A percentile compares a stretch with the other conserved stretches of the same genome.
Evolutionary conservation across 2,888 invertebrate genomes (phyloP).

Genomic region (Adelphocoris suturalis): DNA sequence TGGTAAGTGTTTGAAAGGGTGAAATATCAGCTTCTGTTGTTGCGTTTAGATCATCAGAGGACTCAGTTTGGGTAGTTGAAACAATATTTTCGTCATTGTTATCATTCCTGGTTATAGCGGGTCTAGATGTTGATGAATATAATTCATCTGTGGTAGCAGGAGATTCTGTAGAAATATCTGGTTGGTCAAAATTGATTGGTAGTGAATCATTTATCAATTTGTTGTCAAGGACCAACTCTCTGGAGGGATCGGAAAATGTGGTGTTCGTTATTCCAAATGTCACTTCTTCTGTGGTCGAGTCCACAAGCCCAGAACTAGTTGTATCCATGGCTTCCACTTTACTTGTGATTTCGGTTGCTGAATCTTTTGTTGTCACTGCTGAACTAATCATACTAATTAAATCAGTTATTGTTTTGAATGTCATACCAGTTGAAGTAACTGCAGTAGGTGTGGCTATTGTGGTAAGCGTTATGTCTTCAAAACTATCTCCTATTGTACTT

Average conservation of each 20-base stretch:
- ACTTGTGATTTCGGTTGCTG: neutral
- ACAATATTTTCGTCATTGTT: too few relatives aligned
- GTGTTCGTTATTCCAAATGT: neutral
- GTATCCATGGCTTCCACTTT: neutral
- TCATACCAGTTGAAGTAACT: neutral
- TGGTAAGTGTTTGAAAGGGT: neutral
- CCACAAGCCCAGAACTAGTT: neutral
- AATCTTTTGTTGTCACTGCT: neutral
- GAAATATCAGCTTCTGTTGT: neutral
- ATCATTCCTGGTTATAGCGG: too few relatives aligned
- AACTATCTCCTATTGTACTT: constrained; percentile 60
- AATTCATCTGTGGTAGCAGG: neutral
- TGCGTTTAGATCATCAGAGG: neutral
- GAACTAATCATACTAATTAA: constrained; percentile 45
- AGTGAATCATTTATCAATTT: neutral
- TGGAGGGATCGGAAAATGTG: neutral
- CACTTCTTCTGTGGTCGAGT: constrained; percentile 34
- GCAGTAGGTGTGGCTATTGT: constrained; percentile 70
- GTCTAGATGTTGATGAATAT: neutral
- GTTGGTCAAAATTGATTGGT: neutral
- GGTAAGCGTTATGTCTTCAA: constrained; percentile 75
- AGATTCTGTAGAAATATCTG: too few relatives aligned
- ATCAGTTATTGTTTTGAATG: constrained; percentile 55
- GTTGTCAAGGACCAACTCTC: constrained; percentile 9
- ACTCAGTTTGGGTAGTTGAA: too few relatives aligned